A percentile compares a stretch with the other conserved stretches of the same genome.
These are phyloP conservation scores for Colossoma macropomum DNA, from an alignment of 2,113 vertebrate species.

Conservation along the genomic window DNA sequence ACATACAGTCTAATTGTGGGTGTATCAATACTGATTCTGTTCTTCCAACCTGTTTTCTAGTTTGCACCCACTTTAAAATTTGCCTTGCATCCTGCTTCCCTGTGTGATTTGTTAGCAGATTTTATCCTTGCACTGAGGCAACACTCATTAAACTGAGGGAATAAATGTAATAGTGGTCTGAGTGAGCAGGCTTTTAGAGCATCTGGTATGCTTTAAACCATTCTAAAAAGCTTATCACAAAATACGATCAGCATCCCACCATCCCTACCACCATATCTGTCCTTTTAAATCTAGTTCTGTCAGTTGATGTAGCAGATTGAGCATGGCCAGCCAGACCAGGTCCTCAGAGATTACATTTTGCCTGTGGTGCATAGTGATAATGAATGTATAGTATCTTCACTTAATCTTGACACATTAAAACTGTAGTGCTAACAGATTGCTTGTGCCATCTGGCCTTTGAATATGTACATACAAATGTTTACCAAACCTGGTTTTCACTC, in stretches of 20 bases:
- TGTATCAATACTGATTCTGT: too few relatives aligned
- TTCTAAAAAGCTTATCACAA: conserved; percentile 12
- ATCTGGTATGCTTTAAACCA: background rate
- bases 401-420: background rate
- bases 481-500: background rate
- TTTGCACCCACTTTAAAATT: too few relatives aligned
- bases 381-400: background rate
- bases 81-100: too few relatives aligned
- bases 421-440: background rate
- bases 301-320: background rate
- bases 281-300: background rate
- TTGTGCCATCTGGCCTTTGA: background rate
- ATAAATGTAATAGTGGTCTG: background rate
- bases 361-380: background rate
- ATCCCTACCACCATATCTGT: background rate
- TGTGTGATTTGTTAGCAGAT: background rate
- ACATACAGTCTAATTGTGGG: too few relatives aligned
- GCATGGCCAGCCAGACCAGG: background rate
- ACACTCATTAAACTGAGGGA: background rate
- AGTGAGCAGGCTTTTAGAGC: background rate
- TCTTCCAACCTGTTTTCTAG: too few relatives aligned
- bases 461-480: background rate
- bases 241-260: background rate
- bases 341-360: background rate
- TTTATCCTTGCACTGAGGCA: background rate